Conservation (phyloP, 2,888 invertebrate genomes). For the Neuroscelio doddi region DNA sequence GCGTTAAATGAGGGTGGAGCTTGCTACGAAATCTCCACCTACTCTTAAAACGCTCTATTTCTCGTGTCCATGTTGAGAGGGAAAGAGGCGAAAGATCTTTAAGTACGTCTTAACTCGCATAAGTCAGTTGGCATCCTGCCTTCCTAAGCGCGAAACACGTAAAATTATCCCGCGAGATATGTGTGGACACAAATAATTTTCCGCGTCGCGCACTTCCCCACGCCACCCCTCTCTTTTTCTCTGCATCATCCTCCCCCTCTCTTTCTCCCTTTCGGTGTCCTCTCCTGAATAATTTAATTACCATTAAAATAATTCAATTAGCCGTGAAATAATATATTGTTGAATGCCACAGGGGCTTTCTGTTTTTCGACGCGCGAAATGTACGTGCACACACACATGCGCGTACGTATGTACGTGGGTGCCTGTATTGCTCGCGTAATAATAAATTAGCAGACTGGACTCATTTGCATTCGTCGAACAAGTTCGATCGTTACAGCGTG, state of each 20-base stretch:
- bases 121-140: constrained; percentile 70
- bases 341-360: constrained; percentile 34
- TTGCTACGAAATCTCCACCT: constrained; percentile 68
- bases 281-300: constrained; percentile 51
- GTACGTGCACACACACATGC: constrained; percentile 33
- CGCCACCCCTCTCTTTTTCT: constrained; percentile 8
- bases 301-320: constrained; percentile 60
- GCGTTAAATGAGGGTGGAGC: constrained; percentile 70
- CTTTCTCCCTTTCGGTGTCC: constrained; percentile 4
- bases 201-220: constrained; percentile 1
- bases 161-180: constrained; percentile 47
- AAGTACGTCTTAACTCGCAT: constrained; percentile 67
- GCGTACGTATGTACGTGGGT: constrained; percentile 30
- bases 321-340: constrained; percentile 51
- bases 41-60: constrained; percentile 69
- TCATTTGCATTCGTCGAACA: constrained; percentile 42
- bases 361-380: constrained; percentile 37
- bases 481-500: constrained; percentile 36
- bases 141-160: constrained; percentile 55
- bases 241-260: constrained; percentile 7
- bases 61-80: constrained; percentile 48
- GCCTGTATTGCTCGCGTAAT: constrained; percentile 34
- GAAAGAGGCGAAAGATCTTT: constrained; percentile 51
- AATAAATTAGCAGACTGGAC: constrained; percentile 38
- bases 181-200: constrained; percentile 36